Percentiles rank a stretch among this genome's conserved stretches.
phyloP scores from a whole-genome alignment of 2,888 invertebrate species.

The Eutolmus rufibarbis region DNA sequence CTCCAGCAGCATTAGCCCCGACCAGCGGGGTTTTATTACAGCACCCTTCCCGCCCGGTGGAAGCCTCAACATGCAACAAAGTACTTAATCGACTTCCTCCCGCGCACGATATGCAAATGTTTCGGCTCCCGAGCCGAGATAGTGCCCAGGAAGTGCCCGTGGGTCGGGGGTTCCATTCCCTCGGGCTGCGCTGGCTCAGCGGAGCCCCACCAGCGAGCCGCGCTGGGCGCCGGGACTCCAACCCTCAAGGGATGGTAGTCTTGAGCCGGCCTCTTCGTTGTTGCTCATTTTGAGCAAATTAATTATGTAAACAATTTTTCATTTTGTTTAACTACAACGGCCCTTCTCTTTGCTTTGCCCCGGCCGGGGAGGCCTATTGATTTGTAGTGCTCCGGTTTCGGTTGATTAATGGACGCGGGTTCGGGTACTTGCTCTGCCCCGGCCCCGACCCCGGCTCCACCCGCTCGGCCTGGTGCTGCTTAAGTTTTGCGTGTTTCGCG shows the following conservation, averaged over 20 bases:
- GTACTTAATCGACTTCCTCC: slow-evolving; percentile 46
- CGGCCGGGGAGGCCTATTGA: background rate
- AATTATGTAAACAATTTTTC: slow-evolving; percentile 54
- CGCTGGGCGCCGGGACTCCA: background rate
- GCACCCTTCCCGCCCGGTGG: background rate
- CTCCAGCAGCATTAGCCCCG: background rate
- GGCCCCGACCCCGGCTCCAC: background rate
- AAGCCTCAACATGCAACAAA: slow-evolving; percentile 45
- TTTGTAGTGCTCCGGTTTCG: slow-evolving; percentile 23
- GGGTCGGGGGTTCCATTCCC: background rate
- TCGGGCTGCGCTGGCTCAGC: slow-evolving; percentile 11
- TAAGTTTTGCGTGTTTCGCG: slow-evolving; percentile 2
- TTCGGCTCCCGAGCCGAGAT: slow-evolving; percentile 38
- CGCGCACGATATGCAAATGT: slow-evolving; percentile 51
- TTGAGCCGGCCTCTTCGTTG: background rate
- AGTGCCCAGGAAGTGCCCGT: background rate
- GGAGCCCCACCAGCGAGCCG: background rate
- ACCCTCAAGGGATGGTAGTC: background rate
- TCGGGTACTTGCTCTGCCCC: background rate
- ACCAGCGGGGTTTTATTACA: slow-evolving; percentile 8
- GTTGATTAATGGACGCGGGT: slow-evolving; percentile 16
- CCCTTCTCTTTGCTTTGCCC: slow-evolving; percentile 20
- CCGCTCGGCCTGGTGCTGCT: background rate
- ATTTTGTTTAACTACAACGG: slow-evolving; percentile 44
- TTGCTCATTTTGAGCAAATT: slow-evolving; percentile 54